Conservation (phyloP, 2,113 vertebrate species). For the Rostratula benghalensis region DNA sequence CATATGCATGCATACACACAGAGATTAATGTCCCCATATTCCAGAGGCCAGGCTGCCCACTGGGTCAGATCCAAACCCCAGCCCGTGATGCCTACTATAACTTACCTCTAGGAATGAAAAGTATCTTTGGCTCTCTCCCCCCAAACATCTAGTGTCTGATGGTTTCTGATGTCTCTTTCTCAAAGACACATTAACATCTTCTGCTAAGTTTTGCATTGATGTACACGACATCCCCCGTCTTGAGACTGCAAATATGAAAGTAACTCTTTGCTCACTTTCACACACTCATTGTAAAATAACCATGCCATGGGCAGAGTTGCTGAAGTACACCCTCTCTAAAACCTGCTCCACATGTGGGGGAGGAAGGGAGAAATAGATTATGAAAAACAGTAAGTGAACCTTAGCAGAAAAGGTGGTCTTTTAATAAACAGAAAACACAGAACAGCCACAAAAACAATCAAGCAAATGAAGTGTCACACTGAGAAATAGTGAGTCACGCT, state of each 20-base stretch:
- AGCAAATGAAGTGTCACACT: background rate
- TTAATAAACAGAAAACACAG: background rate
- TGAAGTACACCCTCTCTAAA: background rate
- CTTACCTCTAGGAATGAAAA: background rate
- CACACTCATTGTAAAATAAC: accelerated
- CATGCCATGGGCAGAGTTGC: background rate
- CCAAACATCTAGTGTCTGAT: background rate
- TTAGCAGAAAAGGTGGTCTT: background rate
- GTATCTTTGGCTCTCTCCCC: background rate
- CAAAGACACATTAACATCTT: background rate
- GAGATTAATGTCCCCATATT: background rate
- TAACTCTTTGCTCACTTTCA: background rate
- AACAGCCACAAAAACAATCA: slow-evolving; percentile 29
- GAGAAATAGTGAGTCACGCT: slow-evolving; percentile 48
- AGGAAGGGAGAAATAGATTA: background rate
- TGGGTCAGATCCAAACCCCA: background rate
- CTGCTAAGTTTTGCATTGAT: accelerated
- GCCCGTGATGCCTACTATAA: background rate
- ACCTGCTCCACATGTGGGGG: background rate
- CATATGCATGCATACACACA: background rate
- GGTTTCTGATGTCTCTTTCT: background rate
- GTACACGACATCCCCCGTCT: background rate
- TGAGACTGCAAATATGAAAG: background rate
- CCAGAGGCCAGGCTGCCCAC: background rate
- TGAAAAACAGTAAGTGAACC: background rate